Conservation (phyloP, 1,140 invertebrate genomes). For the Delia radicum region DNA sequence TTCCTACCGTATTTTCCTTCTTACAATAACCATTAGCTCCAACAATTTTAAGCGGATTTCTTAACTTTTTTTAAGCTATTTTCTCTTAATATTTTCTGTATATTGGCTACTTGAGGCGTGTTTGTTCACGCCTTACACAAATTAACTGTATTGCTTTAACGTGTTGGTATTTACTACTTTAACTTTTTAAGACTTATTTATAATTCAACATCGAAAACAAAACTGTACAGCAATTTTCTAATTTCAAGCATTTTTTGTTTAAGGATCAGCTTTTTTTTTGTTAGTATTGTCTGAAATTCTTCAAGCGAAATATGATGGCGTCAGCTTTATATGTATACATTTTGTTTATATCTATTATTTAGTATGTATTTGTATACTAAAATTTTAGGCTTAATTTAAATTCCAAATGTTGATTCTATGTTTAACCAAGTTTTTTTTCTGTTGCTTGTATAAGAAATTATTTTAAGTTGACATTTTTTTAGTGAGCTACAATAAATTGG, state of each 20-base stretch:
- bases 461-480: constrained; percentile 14
- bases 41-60: constrained; percentile 22
- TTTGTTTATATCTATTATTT: background rate
- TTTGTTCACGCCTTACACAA: constrained; percentile 11
- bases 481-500: too few relatives aligned
- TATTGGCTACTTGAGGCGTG: constrained; percentile 16
- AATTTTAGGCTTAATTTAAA: constrained; percentile 10
- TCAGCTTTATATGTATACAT: background rate
- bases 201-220: background rate
- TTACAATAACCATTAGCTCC: background rate
- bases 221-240: background rate
- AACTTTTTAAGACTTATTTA: background rate
- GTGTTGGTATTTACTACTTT: constrained; percentile 13
- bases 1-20: background rate
- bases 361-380: too few relatives aligned
- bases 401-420: constrained; percentile 16
- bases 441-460: constrained; percentile 12
- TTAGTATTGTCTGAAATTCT: background rate
- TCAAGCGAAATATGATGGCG: constrained; percentile 2
- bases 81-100: background rate
- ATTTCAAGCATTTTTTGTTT: background rate
- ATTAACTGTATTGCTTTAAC: constrained; percentile 24
- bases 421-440: too few relatives aligned
- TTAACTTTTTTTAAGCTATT: background rate
- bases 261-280: too few relatives aligned